These are phyloP conservation scores for Aspiorhynchus laticeps DNA, from an alignment of 2,113 vertebrate genomes.

Conservation along the genomic window DNA sequence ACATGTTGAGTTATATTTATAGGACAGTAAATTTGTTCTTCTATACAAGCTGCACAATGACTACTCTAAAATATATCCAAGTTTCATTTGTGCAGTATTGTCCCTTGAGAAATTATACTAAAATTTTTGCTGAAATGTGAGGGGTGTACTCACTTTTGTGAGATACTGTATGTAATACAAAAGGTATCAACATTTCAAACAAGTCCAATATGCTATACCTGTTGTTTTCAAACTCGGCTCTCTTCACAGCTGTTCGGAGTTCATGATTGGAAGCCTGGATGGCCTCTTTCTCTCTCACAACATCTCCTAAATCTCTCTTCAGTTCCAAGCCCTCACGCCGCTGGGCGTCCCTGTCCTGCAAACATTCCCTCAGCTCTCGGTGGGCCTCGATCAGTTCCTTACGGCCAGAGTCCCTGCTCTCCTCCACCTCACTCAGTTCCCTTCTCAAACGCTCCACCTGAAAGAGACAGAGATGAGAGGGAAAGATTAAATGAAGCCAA, in stretches of 20 bases:
- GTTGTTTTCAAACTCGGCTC: slow-evolving; percentile 79
- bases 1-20: too few species aligned
- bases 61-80: too few species aligned
- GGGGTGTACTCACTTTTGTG: too few species aligned
- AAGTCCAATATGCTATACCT: slow-evolving; percentile 68
- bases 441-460: slow-evolving; percentile 74
- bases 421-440: slow-evolving; percentile 72
- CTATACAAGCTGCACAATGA: too few species aligned
- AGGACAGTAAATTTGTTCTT: too few species aligned
- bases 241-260: slow-evolving; percentile 73
- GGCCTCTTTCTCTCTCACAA: slow-evolving; percentile 74
- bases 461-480: not conserved
- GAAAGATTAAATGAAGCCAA: not conserved
- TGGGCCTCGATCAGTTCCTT: slow-evolving; percentile 74
- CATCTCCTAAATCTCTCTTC: slow-evolving; percentile 66
- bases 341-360: slow-evolving; percentile 71
- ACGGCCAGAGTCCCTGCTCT: slow-evolving; percentile 61
- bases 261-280: slow-evolving; percentile 77
- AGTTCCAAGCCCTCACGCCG: slow-evolving; percentile 74
- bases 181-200: not conserved
- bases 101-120: too few species aligned
- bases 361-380: slow-evolving; percentile 68
- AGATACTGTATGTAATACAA: not conserved
- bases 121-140: too few species aligned
- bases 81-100: too few species aligned